Evolutionary conservation across 2,797 vertebrate genomes (phyloP), one percentile per base, ranked within the genome.

Genomic region (Micromesistius poutassou): DNA sequence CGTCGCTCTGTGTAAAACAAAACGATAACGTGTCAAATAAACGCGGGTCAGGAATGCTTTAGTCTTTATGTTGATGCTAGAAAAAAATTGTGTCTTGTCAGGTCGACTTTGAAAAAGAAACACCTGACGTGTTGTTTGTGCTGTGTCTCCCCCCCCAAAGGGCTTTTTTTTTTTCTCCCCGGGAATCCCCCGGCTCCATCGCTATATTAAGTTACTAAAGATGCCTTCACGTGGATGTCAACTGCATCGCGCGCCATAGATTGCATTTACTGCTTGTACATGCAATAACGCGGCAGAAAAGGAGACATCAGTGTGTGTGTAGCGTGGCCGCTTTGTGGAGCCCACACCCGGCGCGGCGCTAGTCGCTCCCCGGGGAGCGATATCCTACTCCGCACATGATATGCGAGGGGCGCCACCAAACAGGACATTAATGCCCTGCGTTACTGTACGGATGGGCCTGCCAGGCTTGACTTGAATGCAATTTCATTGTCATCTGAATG

Each of bases 401-500:
- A 90, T 87, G 87, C 88, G 78, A 82, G 50, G 50, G 50, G 50
- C 46, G 74, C 84, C 84, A 89, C 31, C 73, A 84, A 91, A 89
- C 85, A 90, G 91, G 89, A 92, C 87, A 88, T 91, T 91, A 89
- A 30, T 28, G n/a, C 28, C 66, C 7, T 10, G 66, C 8, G 28
- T 70, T 70, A 55, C 50, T 92, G 89, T 92, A 90, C 89, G 88
- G 90, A 90, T 89, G 91, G 89, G 90, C 90, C 93, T 93, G 88
- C 89, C 79, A 92, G 93, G 91, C 87, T 90, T 80, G 87, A 93
- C 91, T 92, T 92, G 91, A 93, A 93, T 93, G 90, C 91, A 91
- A 92, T 93, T 93, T 90, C 88, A 87, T 22, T 89, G 91, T 91
- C 87, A 92, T 93, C 92, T 93, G 93, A 93, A 93, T 93, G 93